Conservation (phyloP, 2,113 vertebrate genomes). For the Vireo altiloquus region DNA sequence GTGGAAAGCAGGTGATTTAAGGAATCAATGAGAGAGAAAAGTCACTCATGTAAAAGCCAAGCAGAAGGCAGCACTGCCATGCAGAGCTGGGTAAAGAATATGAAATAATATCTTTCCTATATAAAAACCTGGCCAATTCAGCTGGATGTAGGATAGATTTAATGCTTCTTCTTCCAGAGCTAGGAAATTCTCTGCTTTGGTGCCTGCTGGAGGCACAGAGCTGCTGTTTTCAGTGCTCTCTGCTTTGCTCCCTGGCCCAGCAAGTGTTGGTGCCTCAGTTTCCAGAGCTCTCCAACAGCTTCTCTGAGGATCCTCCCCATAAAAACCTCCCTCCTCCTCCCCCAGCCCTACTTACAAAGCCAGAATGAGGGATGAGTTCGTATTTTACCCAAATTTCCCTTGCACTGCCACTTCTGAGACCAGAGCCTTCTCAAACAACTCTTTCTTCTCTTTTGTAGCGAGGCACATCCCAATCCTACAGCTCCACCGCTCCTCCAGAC, state of each 20-base stretch:
- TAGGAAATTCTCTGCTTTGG: not conserved
- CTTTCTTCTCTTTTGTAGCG: not conserved
- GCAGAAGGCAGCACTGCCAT: not conserved
- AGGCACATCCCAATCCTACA: not conserved
- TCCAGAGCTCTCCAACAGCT: not conserved
- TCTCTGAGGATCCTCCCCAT: not conserved
- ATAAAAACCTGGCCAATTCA: not conserved
- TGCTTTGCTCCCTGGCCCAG: not conserved
- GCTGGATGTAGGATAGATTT: not conserved
- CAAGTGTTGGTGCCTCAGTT: not conserved
- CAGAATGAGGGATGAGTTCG: not conserved
- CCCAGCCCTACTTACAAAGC: not conserved
- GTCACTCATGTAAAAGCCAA: not conserved
- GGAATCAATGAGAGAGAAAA: not conserved
- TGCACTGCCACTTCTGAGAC: not conserved
- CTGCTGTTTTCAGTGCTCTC: not conserved
- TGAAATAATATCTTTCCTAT: not conserved
- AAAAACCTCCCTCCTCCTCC: not conserved
- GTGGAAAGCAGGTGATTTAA: not conserved
- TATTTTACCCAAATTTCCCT: not conserved
- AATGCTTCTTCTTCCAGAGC: not conserved
- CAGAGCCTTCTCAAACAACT: not conserved
- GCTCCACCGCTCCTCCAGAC: not conserved
- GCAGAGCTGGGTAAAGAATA: not conserved
- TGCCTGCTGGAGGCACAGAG: not conserved